Conservation (phyloP, 1,140 invertebrate genomes). For the Philopotamus ludificatus region DNA sequence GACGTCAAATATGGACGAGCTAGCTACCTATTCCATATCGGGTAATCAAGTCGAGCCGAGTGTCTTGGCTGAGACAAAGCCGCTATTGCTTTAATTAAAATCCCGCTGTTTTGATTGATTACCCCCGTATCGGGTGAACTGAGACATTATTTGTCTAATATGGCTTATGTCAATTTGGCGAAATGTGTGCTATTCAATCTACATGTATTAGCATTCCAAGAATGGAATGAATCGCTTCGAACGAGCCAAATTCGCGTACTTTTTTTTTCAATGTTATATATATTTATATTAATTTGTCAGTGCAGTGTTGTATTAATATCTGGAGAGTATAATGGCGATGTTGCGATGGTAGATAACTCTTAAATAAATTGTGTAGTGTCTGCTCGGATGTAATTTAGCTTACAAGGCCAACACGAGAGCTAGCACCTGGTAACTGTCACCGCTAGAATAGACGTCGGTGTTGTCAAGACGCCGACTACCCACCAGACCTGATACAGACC, state of each 20-base stretch:
- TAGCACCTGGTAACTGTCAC: conserved; percentile 22
- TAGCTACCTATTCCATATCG: conserved; percentile 12
- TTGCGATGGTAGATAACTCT: background rate
- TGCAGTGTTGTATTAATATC: too few relatives aligned
- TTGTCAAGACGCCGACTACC: conserved; percentile 11
- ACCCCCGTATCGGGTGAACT: background rate
- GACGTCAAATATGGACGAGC: conserved; percentile 37
- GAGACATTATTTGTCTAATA: too few relatives aligned
- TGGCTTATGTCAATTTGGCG: too few relatives aligned
- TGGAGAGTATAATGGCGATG: too few relatives aligned
- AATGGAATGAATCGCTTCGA: too few relatives aligned
- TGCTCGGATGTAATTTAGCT: conserved; percentile 8
- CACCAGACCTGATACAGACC: background rate
- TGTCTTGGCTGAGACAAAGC: conserved; percentile 1
- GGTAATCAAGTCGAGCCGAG: conserved; percentile 14
- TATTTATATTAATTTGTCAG: too few relatives aligned
- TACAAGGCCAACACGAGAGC: background rate
- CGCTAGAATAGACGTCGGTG: conserved; percentile 6
- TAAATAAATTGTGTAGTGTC: conserved; percentile 12
- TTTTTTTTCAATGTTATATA: too few relatives aligned
- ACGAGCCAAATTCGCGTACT: too few relatives aligned
- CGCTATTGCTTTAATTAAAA: background rate
- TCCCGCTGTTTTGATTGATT: background rate
- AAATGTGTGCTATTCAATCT: too few relatives aligned
- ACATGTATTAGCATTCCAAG: too few relatives aligned